Base-by-base conservation (phyloP, 1,140 invertebrate species). In the Sitobion miscanthi region DNA sequence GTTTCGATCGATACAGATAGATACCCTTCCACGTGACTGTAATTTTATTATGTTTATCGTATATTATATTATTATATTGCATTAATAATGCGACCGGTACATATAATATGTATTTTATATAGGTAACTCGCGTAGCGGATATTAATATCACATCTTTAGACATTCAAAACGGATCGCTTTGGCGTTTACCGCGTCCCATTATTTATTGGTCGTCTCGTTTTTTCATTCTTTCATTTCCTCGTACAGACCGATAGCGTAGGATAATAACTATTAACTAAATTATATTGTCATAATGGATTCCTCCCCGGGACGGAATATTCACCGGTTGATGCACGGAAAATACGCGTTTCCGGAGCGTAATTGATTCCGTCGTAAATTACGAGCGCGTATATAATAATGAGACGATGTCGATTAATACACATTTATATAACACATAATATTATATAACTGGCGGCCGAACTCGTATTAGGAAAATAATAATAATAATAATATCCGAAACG, bases 341-440 rank as follows among this genome's bases (percentile, higher is more conserved):
- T n/a, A n/a, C 30, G 30, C 87, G 86, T 88, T 88, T 52, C 86
- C 86, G 86, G 86, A 88, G 35, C 30, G 47, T 88, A 88, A 88
- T 88, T 88, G 86, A 88, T 88, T 88, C 47, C 30, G n/a, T 88
- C 47, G 17, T 54, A 89, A 89, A 30, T 89, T 54, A 89, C 47
- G 47, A 87, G 47, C n/a, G 2, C 7, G 35, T 35, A 11, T 54
- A 30, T 42, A 42, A 87, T n/a, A n/a, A n/a, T 23, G 45, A 87
- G 30, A 87, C 14, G n/a, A 21, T 2, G 45, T 30, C 38, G 47
- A 86, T 86, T 87, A 87, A 52, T 87, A 49, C n/a, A 47, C 47
- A 23, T 30, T 86, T 30, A 23, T 85, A 25, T 25, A 9, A 25
- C 17, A 14, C 2, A 47, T 17, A 49, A 38, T 38, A 52, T 17